Evolutionary conservation across 2,888 invertebrate genomes (phyloP), one percentile per base, ranked within the genome.

Genomic region (Agriotes lineatus): DNA sequence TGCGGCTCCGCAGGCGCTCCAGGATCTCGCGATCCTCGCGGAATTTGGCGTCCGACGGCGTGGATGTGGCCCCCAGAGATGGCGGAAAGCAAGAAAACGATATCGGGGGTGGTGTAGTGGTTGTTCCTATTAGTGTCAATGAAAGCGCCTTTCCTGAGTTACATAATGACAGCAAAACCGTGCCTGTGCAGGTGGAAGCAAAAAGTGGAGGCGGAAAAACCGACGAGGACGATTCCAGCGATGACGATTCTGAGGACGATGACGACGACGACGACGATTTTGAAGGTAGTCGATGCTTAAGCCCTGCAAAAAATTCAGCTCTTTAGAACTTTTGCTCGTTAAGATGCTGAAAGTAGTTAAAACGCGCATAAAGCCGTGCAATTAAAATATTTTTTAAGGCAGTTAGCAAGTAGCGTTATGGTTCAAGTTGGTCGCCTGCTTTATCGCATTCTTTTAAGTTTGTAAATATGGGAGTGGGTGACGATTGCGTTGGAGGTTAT

Each of bases 1-100:
- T 67, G 19, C 67, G 67, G 4, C 19, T 56, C 19, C 56, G 61
- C 10, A 61, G 67, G 16, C 67, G 61, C 19, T 67, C 67, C 3
- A 45, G 37, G 25, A 37, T 61, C 18, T 57, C 56, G 3, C 61
- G 62, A 30, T 67, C 67, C n/a, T 56, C 56, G 2, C 54, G 44
- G 12, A 61, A 57, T 25, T 37, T 67, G n/a, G 12, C 39, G 3
- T 4, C 19, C 19, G 44, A 52, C 2, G 25, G 20, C 25, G 10
- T 22, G 9, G 45, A 39, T 30, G 35, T 12, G 4, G 20, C 7
- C 20, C 33, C 7, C 25, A 20, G 14, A 5, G 20, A 19, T 52
- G 42, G 22, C 45, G 19, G 4, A 12, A 54, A 33, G 33, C 20
- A 20, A 4, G 22, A 57, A 16, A 19, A 12, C 22, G 45, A 9